Evolutionary conservation across 2,797 vertebrate genomes (phyloP).

Genomic region (Zalophus californianus): DNA sequence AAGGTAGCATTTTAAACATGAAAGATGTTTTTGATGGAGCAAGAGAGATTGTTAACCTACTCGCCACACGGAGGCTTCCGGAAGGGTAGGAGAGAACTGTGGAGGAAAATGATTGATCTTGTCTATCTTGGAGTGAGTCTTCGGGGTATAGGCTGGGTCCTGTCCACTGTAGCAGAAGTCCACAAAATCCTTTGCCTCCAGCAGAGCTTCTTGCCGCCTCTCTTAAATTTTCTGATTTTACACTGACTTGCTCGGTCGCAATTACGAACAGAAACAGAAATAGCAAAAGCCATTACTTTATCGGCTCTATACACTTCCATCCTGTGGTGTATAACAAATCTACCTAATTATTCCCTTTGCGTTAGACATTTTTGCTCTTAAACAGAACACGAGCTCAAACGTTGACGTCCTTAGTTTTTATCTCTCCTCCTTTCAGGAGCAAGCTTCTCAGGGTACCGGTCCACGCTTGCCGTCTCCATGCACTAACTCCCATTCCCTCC

Average conservation of each 20-base stretch:
- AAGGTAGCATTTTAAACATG: neutral
- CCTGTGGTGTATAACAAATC: neutral
- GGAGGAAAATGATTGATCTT: neutral
- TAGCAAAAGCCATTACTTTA: neutral
- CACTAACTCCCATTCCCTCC: neutral
- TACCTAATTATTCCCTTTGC: neutral
- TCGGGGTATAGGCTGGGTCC: accelerated
- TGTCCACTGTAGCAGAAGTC: accelerated
- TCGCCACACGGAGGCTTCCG: accelerated
- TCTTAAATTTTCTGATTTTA: neutral
- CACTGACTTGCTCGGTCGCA: accelerated
- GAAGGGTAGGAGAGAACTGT: accelerated
- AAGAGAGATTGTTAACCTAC: neutral
- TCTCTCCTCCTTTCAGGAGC: no score
- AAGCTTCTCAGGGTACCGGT: no score
- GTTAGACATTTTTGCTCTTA: neutral
- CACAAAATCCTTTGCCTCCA: accelerated
- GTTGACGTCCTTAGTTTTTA: accelerated
- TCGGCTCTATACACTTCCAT: neutral
- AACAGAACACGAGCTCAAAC: no score
- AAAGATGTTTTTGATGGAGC: neutral
- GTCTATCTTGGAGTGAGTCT: neutral
- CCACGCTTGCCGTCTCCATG: accelerated
- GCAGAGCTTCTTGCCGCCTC: neutral
- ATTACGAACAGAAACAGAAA: neutral